phyloP scores from a whole-genome alignment of 2,888 invertebrate species.

The Mechanitis mazaeus region DNA sequence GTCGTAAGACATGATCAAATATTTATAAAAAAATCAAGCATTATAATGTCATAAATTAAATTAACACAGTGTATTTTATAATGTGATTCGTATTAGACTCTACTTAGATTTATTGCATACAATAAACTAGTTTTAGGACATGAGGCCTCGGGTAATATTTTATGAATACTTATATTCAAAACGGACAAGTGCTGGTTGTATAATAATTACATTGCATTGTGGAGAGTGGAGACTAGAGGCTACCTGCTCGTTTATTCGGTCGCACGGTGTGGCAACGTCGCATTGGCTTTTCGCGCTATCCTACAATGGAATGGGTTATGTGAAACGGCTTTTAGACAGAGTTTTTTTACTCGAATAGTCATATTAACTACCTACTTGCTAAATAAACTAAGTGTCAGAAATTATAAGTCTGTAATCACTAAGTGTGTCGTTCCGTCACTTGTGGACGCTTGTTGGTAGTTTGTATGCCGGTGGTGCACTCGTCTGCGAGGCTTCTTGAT shows the following conservation, averaged over 20 bases:
- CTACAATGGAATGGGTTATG: slow-evolving; percentile 57
- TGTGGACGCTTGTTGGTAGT: slow-evolving; percentile 42
- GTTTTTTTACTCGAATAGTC: slow-evolving; percentile 42
- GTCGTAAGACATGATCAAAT: not conserved
- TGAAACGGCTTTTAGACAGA: slow-evolving; percentile 49
- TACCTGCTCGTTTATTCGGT: slow-evolving; percentile 66
- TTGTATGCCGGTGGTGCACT: slow-evolving; percentile 41
- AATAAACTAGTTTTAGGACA: slow-evolving; percentile 43
- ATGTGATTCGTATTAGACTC: slow-evolving; percentile 49
- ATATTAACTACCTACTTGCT: slow-evolving; percentile 41
- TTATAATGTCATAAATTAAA: slow-evolving; percentile 2
- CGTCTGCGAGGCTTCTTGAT: slow-evolving; percentile 51
- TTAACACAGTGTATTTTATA: slow-evolving; percentile 2
- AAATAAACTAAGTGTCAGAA: slow-evolving; percentile 49
- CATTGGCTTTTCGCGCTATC: slow-evolving; percentile 67
- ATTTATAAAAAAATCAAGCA: not conserved
- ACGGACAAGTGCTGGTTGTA: slow-evolving; percentile 64
- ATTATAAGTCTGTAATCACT: slow-evolving; percentile 43
- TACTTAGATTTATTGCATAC: slow-evolving; percentile 41
- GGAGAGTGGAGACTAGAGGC: slow-evolving; percentile 45
- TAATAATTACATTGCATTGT: slow-evolving; percentile 60
- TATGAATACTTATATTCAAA: slow-evolving; percentile 46
- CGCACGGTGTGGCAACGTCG: slow-evolving; percentile 74
- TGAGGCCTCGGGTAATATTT: slow-evolving; percentile 52
- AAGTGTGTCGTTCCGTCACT: slow-evolving; percentile 32